A percentile compares a stretch with the other conserved stretches of the same genome.
Evolutionary conservation across 2,113 vertebrate species (phyloP).

Genomic region (Catagonus wagneri): DNA sequence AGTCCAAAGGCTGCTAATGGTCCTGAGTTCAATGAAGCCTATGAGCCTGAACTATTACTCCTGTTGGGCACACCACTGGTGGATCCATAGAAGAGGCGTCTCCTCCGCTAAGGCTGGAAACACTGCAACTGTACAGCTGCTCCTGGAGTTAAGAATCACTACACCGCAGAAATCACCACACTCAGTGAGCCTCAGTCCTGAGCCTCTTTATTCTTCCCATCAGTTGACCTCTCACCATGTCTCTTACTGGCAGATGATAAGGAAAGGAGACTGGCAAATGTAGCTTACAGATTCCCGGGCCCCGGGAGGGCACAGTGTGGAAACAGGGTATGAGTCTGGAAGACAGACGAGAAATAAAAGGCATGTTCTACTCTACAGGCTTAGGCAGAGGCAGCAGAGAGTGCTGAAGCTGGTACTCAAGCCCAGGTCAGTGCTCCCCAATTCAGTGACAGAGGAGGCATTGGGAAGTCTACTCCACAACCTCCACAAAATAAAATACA

Average conservation of each 20-base stretch:
- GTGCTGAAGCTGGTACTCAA: neutral
- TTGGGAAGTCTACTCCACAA: neutral
- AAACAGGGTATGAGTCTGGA: neutral
- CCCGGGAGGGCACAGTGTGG: neutral
- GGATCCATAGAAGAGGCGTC: neutral
- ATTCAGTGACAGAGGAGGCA: neutral
- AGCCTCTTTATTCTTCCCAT: neutral
- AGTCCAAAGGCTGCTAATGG: neutral
- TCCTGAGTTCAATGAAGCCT: neutral
- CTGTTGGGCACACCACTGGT: neutral
- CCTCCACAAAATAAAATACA: neutral
- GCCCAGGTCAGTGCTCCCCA: neutral
- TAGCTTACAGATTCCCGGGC: neutral
- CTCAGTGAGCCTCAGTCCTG: neutral
- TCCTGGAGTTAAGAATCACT: neutral
- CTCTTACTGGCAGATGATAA: neutral
- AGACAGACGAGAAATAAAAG: neutral
- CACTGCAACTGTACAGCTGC: neutral
- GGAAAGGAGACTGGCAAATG: neutral
- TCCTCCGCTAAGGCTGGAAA: neutral
- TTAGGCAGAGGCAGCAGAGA: neutral
- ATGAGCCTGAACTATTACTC: neutral
- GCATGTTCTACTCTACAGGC: neutral
- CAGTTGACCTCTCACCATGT: neutral
- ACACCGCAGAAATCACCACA: neutral